Evolutionary conservation across 2,113 vertebrate species (phyloP), one percentile per base, ranked within the genome.

Genomic region (Eurypyga helias): DNA sequence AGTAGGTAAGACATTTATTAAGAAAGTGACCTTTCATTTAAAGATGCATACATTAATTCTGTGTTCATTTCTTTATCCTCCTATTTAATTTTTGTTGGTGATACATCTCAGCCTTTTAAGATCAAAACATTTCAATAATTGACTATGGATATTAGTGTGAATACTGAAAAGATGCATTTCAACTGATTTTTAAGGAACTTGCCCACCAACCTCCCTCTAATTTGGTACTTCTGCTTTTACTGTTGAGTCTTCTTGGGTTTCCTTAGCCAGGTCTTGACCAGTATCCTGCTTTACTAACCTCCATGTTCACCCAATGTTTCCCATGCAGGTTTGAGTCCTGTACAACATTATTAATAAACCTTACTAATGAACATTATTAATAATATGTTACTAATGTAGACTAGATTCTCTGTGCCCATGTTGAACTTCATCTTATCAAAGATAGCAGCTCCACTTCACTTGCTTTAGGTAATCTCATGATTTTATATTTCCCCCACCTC

Each of bases 251-350:
- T 65, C 29, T 46, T 64, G 19, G 4, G 3, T 83, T 49, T 9
- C 20, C 75, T 62, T 49, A 65, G 11, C 29, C 5, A 51, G 6
- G 3, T 81, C 10, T 52, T 73, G 19, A 75, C 8, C 26, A n/a
- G 2, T 16, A 57, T 13, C 5, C 3, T 57, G 20, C 7, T 73
- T 62, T 25, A n/a, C 3, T 62, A 52, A 38, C 2, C 12, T 60
- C 2, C 1, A 19, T 3, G 17, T 64, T 69, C n/a, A 84, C 20
- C 17, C 10, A 82, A 4, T 0, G 24, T 71, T 75, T 75, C 19
- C 25, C 1, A 0, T 75, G 13, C 25, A 62, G 26, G 2, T 66
- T 84, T 73, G 3, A 34, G 17, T 62, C 0, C 9, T 73, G 52
- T 31, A 70, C 3, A 29, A 41, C 41, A 41, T 41, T 41, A 41